Base-by-base conservation (phyloP, 2,797 vertebrate genomes). In the Ctenosaura bakeri region DNA sequence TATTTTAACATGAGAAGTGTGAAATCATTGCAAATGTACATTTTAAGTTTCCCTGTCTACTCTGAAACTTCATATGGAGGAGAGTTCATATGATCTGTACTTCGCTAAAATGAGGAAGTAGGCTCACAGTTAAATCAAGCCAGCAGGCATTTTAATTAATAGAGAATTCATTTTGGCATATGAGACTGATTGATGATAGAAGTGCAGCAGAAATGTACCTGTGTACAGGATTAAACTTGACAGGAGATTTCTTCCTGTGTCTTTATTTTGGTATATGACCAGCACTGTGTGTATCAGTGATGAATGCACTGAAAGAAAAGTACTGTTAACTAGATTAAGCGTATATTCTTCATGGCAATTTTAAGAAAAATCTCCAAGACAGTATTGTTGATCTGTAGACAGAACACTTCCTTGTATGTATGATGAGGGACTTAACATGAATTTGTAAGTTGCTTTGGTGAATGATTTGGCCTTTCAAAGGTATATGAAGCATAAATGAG, bases 191-290 rank as follows among this genome's bases (percentile, higher is more conserved):
- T 83, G 7, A 62, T 84, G 59, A 88, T 85, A 66, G 79, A 83
- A 38, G 86, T 77, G 64, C n/a, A 87, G 12, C 1, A 2, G 0
- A 0, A 18, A 84, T 78, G 80, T 69, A 91, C 6, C 7, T 86
- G 24, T 87, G 1, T 32, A 7, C 26, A 91, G 79, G 59, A 52
- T 22, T 88, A 85, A 71, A 83, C 18, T 82, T 59, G 35, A 83
- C 46, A 91, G 24, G 35, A 62, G 80, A 56, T 85, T 79, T 64
- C 52, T 83, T 46, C 93, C 52, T 81, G 1, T 83, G 85, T 91
- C 50, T 26, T 10, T 50, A 50, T 13, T 66, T 56, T 91, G 22
- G 85, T 89, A 32, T 38, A 66, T 2, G 86, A 64, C 38, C 74
- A 62, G 16, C 26, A n/a, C 2, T 69, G 1, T 24, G 38, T 83